Percentiles rank a stretch among this genome's conserved stretches.
phyloP scores from a whole-genome alignment of 2,797 vertebrate genomes.

The Gymnothorax javanicus region DNA sequence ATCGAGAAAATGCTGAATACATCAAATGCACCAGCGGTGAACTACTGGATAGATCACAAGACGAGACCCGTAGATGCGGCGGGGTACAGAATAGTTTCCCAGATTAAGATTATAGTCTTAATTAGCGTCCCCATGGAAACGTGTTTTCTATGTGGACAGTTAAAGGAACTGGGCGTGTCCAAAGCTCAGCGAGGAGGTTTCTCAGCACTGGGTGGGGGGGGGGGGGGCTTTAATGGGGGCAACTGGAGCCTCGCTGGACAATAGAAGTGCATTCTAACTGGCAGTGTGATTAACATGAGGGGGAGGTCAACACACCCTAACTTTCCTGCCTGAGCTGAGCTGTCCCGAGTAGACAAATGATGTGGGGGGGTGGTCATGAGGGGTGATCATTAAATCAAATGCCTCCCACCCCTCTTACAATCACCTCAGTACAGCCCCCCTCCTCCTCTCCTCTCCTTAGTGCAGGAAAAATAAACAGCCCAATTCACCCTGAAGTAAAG shows the following conservation, averaged over 20 bases:
- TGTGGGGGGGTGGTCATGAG: conserved; percentile 72
- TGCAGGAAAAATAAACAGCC: conserved; percentile 77
- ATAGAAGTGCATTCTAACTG: conserved; percentile 52
- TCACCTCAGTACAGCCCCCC: conserved; percentile 54
- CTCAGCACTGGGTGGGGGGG: conserved; percentile 43
- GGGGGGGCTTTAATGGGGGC: conserved; percentile 45
- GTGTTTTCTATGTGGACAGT: conserved; percentile 55
- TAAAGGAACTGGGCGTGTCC: conserved; percentile 61
- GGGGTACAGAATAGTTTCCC: conserved; percentile 43
- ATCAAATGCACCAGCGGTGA: conserved; percentile 31
- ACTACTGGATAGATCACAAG: background rate
- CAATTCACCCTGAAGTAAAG: conserved; percentile 60
- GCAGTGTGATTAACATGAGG: conserved; percentile 47
- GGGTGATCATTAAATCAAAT: conserved; percentile 75
- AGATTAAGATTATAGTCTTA: conserved; percentile 52
- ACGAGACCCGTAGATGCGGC: conserved; percentile 46
- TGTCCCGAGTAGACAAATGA: conserved; percentile 64
- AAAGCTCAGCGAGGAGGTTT: conserved; percentile 62
- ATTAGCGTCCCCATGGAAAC: conserved; percentile 53
- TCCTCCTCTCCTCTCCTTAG: conserved; percentile 25
- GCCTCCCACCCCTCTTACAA: conserved; percentile 65
- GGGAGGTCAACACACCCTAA: conserved; percentile 38
- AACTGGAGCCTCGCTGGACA: conserved; percentile 59
- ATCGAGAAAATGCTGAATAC: background rate
- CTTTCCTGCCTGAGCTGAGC: conserved; percentile 28